These are phyloP conservation scores for Hoplodrina ambigua DNA, from an alignment of 2,888 invertebrate species.

Conservation along the genomic window DNA sequence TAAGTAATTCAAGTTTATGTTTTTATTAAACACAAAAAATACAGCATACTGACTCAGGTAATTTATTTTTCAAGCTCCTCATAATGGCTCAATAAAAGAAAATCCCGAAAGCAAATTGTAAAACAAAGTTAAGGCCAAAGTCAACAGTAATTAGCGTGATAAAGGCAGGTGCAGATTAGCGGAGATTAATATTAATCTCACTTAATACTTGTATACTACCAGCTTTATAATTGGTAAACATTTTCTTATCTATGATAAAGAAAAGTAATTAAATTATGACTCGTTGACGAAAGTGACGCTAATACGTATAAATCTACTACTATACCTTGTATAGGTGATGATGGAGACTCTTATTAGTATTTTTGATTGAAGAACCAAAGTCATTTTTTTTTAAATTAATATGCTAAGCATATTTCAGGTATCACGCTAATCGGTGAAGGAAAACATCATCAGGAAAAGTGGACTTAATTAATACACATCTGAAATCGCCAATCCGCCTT, in stretches of 20 bases:
- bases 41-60: not conserved
- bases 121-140: slow-evolving; percentile 29
- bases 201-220: slow-evolving; percentile 41
- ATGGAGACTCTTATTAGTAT: slow-evolving; percentile 7
- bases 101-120: slow-evolving; percentile 31
- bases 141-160: slow-evolving; percentile 28
- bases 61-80: not conserved
- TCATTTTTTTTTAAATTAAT: too few species aligned
- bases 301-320: not conserved
- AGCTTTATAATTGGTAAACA: slow-evolving; percentile 28
- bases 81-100: slow-evolving; percentile 18
- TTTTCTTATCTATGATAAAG: slow-evolving; percentile 25
- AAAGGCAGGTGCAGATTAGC: slow-evolving; percentile 33
- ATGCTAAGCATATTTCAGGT: too few species aligned
- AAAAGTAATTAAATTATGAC: slow-evolving; percentile 19
- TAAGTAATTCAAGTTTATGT: not conserved
- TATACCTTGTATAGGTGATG: not conserved
- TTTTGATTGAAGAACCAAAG: slow-evolving; percentile 12
- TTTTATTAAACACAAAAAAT: slow-evolving; percentile 15
- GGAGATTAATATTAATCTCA: slow-evolving; percentile 40
- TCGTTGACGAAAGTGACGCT: slow-evolving; percentile 15
- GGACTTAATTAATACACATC: too few species aligned
- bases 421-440: too few species aligned
- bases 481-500: too few species aligned
- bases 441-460: too few species aligned